Base-by-base conservation (phyloP, 2,797 vertebrate species). In the Pogoniulus pusillus region DNA sequence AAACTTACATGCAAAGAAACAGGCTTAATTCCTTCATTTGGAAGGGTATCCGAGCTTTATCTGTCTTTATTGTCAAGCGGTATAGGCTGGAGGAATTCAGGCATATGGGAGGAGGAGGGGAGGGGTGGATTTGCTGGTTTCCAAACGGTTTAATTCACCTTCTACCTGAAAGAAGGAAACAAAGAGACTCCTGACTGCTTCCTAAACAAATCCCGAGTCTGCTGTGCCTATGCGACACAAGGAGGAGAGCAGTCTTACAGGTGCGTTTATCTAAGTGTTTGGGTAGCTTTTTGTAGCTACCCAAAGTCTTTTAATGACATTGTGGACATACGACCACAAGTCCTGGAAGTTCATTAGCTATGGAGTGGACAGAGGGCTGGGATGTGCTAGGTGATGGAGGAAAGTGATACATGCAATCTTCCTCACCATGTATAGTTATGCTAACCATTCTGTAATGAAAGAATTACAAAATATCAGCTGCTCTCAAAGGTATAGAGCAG, bases 141-240 rank as follows among this genome's bases (percentile, higher is more conserved):
- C 97, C 96, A 93, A 95, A 96, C 85, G 87, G 93, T 97, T 98
- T 98, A 96, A 98, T 98, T 98, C 98, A 97, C 97, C 97, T 97
- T 96, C 97, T 97, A 97, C 97, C 97, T 96, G 87, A 96, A 95
- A 92, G 87, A 93, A 90, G 95, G 97, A 97, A 98, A 95, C 85
- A 94, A 94, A 96, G 89, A 82, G 69, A 78, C 91, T 59, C 77
- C 37, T 76, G 64, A 37, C 57, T 86, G 71, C 69, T 86, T 80
- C 69, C 72, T 59, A 45, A 94, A 80, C 63, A 90, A 79, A 35
- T 57, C 84, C 51, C 68, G 60, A 35, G 74, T 84, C 16, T 53
- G 74, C 45, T 70, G 77, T 84, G 93, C 41, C 18, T 55, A 75
- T 57, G n/a, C 60, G 81, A 62, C 0, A 7, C 72, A 51, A 23